Evolutionary conservation across 2,888 invertebrate species (phyloP), one percentile per base, ranked within the genome.

Genomic region (Drosophila yooni): DNA sequence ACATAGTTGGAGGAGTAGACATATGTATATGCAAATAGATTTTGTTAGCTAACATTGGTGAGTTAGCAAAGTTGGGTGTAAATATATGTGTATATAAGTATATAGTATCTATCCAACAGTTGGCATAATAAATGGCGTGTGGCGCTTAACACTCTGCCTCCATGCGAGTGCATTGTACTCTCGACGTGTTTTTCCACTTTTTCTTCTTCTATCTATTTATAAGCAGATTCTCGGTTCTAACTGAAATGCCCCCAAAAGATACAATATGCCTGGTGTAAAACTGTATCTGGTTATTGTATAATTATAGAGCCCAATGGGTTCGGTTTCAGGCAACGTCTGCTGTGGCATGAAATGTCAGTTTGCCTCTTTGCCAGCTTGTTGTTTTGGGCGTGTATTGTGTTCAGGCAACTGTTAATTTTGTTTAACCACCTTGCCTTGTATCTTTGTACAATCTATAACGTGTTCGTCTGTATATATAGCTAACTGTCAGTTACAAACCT

Each of bases 391-490:
- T 81, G 64, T 81, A 58, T 60, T 76, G 76, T 86, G 85, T 67
- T 83, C 90, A 88, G 76, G 83, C 88, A 87, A 87, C 87, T 87
- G 87, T 87, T 87, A 88, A 89, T 88, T 89, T 83, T 85, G 88
- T 79, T 74, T 83, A 83, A 88, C 90, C 85, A 83, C 88, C 77
- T 57, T 57, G 63, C 63, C 75, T 50, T 48, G 68, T 74, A 70
- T 79, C 80, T 66, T 70, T 63, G 73, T 58, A 75, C 73, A 73
- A 85, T 80, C 88, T 84, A 78, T 80, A 84, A 87, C 69, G 66
- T 82, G 79, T 68, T 83, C 76, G 74, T 70, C 78, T 78, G 52
- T 51, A 69, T 69, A 74, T 75, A 75, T 81, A 48, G 15, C 63
- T 70, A 89, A 82, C 87, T 89, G 89, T 83, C 82, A 75, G 81